Base-by-base conservation (phyloP, 2,113 vertebrate genomes). In the Ceyx margarethae region DNA sequence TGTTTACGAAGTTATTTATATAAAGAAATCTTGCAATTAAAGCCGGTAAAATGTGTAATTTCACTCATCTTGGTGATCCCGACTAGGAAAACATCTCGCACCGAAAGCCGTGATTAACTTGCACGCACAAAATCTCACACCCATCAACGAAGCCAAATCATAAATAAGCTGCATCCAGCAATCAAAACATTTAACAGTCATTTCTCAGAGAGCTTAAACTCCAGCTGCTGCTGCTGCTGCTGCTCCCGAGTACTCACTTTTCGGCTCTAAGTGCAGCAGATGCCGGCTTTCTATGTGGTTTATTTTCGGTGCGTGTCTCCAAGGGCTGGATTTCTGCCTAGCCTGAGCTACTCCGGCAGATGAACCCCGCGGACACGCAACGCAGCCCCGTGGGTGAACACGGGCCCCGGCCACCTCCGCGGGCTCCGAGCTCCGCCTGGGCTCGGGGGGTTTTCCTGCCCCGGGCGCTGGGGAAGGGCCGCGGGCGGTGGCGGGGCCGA, bases 341-440 rank as follows among this genome's bases (percentile, higher is more conserved):
- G 13, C 2, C 72, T 2, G 45, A 54, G 15, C 11, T 9, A 5
- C 1, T 2, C 56, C 3, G 8, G 1, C 1, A 64, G 43, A 4
- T 28, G 23, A 5, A 5, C 29, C 37, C 40, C 4, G 2, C 4
- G 42, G 29, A 10, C 46, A 61, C 1, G 26, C 3, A 22, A 26
- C 12, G 19, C 51, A 7, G 5, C 29, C 20, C n/a, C 31, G 18
- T 3, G 5, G 15, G 50, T 4, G 11, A 3, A 25, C 43, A 9
- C 8, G 26, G 10, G 15, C 23, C 25, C 37, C 11, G 2, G 13
- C 2, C 4, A 54, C 37, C 37, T n/a, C 51, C 1, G 17, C 1
- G 6, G 26, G 43, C 13, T 6, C 8, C 2, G 5, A 21, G 45
- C 42, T 29, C 18, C 23, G 6, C 6, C 35, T 6, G 48, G 23